Evolutionary conservation across 2,888 invertebrate genomes (phyloP).

Genomic region (Erebia epiphron): DNA sequence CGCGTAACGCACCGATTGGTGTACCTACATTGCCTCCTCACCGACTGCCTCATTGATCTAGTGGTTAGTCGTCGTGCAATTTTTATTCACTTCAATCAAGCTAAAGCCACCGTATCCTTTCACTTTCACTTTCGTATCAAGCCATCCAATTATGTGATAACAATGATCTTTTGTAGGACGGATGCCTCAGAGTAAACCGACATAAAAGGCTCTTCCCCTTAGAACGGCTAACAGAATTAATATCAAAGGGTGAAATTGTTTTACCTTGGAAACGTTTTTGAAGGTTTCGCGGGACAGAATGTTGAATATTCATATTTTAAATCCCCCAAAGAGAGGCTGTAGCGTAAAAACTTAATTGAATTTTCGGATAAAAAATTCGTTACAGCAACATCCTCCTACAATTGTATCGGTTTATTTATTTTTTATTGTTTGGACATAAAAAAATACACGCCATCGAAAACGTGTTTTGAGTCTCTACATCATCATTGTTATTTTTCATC

Average conservation of each 20-base stretch:
- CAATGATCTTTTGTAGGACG: conserved; percentile 16
- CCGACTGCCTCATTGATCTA: too few species aligned
- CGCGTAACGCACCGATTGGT: too few species aligned
- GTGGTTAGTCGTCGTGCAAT: too few species aligned
- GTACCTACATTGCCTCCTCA: too few species aligned
- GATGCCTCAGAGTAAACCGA: conserved; percentile 12
- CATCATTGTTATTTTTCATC: too few species aligned
- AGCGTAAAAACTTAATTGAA: conserved; percentile 20
- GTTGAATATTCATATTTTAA: conserved; percentile 21
- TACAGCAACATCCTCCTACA: background rate
- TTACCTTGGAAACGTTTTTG: conserved; percentile 18
- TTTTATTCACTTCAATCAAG: too few species aligned
- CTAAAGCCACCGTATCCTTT: background rate
- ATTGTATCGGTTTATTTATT: conserved; percentile 3
- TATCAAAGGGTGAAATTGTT: conserved; percentile 22
- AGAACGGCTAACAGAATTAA: conserved; percentile 17
- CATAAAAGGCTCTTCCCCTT: conserved; percentile 11
- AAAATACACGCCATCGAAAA: background rate
- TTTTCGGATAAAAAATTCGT: conserved; percentile 18
- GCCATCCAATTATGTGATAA: conserved; percentile 6
- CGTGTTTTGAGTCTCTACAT: background rate
- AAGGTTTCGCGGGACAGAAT: conserved; percentile 15
- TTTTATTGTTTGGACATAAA: background rate
- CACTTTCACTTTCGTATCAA: background rate
- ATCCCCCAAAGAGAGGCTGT: conserved; percentile 17